Evolutionary conservation across 2,113 vertebrate genomes (phyloP).

Genomic region (Morone saxatilis): DNA sequence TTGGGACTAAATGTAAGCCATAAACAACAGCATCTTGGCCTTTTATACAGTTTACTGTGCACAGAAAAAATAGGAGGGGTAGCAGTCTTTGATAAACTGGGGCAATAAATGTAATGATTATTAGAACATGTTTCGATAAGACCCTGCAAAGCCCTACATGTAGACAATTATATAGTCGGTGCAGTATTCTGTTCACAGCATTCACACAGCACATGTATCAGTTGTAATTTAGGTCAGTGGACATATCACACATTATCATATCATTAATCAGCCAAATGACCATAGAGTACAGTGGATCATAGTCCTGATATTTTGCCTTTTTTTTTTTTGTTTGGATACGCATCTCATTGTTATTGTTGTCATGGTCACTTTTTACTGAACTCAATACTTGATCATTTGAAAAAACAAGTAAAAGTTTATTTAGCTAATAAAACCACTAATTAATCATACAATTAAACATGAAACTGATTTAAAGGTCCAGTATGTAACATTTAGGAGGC

Average conservation of each 20-base stretch:
- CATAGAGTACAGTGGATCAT: not conserved
- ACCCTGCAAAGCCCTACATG: not conserved
- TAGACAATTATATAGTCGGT: constrained; percentile 52
- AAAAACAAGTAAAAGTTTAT: too few relatives aligned
- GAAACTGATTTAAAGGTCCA: not conserved
- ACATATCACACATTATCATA: constrained; percentile 7
- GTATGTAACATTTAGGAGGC: too few relatives aligned
- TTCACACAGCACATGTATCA: not conserved
- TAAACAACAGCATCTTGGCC: not conserved
- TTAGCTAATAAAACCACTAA: too few relatives aligned
- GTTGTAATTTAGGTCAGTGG: not conserved
- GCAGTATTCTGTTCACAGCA: not conserved
- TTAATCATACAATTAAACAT: not conserved
- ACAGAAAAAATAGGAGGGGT: constrained; percentile 1
- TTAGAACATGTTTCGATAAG: constrained; percentile 58
- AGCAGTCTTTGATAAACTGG: not conserved
- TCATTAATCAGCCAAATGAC: not conserved
- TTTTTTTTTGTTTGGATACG: not conserved
- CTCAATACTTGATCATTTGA: too few relatives aligned
- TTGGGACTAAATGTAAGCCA: constrained; percentile 24
- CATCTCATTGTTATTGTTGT: constrained; percentile 9
- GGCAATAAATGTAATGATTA: constrained; percentile 50
- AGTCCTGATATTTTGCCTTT: constrained; percentile 1
- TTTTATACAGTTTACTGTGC: constrained; percentile 59
- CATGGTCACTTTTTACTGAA: not conserved